Evolutionary conservation across 2,113 vertebrate species (phyloP).

Genomic region (Chiloscyllium plagiosum): DNA sequence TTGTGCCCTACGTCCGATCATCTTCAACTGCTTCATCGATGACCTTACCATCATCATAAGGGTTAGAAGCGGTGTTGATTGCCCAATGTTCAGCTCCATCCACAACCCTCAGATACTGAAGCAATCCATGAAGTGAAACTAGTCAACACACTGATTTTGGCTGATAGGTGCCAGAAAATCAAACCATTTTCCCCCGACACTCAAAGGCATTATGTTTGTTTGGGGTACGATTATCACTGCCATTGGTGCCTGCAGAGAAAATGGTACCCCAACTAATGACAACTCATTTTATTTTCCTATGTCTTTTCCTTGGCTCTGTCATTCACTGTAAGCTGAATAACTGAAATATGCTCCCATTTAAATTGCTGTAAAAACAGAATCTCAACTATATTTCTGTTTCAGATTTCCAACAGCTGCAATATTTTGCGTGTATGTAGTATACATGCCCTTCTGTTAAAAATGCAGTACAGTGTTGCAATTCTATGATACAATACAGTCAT

Average conservation of each 20-base stretch:
- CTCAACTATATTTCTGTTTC: neutral
- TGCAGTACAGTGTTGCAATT: neutral
- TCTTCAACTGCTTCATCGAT: too few species aligned
- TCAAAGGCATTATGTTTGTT: neutral
- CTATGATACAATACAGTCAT: neutral
- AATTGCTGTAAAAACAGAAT: neutral
- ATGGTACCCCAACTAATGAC: neutral
- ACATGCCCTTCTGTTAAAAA: neutral
- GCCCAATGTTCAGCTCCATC: too few species aligned
- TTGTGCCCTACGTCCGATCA: too few species aligned
- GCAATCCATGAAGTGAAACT: too few species aligned
- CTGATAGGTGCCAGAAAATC: too few species aligned
- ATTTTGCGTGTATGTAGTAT: neutral
- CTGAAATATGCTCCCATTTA: neutral
- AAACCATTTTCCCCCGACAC: too few species aligned
- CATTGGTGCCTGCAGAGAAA: neutral
- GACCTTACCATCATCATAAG: too few species aligned
- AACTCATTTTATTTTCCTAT: neutral
- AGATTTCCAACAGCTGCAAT: neutral
- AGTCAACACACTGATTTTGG: too few species aligned
- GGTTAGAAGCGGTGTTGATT: too few species aligned
- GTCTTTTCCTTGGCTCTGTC: neutral
- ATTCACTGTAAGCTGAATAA: neutral
- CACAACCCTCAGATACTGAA: too few species aligned
- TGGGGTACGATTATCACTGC: neutral